Percentiles rank a stretch among this genome's conserved stretches.
Evolutionary conservation across 2,797 vertebrate species (phyloP).

Genomic region (Microchirus variegatus): DNA sequence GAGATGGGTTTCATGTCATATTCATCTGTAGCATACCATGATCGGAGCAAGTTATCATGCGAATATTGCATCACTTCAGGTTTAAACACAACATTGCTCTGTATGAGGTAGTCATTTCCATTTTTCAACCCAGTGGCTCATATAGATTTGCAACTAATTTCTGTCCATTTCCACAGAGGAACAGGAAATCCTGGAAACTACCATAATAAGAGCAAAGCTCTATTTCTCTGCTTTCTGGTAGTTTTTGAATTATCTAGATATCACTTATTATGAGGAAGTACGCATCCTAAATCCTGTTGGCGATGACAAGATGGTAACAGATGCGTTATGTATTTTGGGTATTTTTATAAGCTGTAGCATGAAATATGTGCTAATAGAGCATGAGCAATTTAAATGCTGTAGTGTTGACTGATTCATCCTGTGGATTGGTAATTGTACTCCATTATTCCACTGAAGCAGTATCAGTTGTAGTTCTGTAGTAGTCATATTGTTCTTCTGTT

Average conservation of each 20-base stretch:
- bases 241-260: no score
- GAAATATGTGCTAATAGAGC: no score
- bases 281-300: no score
- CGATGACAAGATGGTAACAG: no score
- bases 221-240: no score
- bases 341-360: background rate
- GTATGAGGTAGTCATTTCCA: conserved; percentile 20
- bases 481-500: background rate
- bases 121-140: conserved; percentile 18
- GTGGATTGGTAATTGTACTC: no score
- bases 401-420: no score
- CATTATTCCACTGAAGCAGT: background rate
- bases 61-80: background rate
- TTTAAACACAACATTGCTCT: conserved; percentile 14
- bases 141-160: conserved; percentile 8
- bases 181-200: no score
- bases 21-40: background rate
- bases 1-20: conserved; percentile 6
- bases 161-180: conserved; percentile 21
- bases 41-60: conserved; percentile 1
- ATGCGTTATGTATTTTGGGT: background rate
- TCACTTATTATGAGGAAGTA: no score
- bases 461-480: background rate
- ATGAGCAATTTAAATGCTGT: no score
- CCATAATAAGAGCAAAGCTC: no score